phyloP scores from a whole-genome alignment of 2,113 vertebrate species.

The Notothenia rossii region DNA sequence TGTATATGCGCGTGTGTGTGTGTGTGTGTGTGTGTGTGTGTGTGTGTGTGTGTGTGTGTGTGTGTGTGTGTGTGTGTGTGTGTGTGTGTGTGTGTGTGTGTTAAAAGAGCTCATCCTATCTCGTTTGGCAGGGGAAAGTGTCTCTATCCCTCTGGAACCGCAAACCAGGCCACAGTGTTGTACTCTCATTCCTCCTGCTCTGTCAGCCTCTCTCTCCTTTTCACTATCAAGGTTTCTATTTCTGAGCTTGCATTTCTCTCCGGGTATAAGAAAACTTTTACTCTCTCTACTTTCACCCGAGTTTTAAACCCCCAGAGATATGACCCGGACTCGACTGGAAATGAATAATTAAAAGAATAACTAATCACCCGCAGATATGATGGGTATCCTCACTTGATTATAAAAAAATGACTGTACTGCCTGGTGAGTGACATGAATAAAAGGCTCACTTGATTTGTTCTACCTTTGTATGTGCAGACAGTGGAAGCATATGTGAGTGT shows the following conservation, averaged over 20 bases:
- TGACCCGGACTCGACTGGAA: conserved; percentile 25
- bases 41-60: conserved; percentile 11
- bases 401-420: neutral
- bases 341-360: conserved; percentile 25
- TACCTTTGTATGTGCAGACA: neutral
- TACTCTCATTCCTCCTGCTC: conserved; percentile 53
- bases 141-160: conserved; percentile 75
- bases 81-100: conserved; percentile 41
- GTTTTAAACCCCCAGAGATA: conserved; percentile 13
- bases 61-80: conserved; percentile 20
- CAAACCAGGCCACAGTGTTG: conserved; percentile 77
- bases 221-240: conserved; percentile 56
- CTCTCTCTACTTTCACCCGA: conserved; percentile 30
- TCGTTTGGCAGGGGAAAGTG: conserved; percentile 69
- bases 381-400: neutral
- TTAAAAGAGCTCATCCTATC: conserved; percentile 69
- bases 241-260: conserved; percentile 53
- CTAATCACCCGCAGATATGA: neutral
- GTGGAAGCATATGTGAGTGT: conserved; percentile 1
- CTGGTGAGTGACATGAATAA: neutral
- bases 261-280: conserved; percentile 39
- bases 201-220: conserved; percentile 23
- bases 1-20: conserved; percentile 13
- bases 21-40: conserved; percentile 43
- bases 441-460: neutral